phyloP scores from a whole-genome alignment of 1,140 invertebrate genomes.

The Heliconius eleuchia region DNA sequence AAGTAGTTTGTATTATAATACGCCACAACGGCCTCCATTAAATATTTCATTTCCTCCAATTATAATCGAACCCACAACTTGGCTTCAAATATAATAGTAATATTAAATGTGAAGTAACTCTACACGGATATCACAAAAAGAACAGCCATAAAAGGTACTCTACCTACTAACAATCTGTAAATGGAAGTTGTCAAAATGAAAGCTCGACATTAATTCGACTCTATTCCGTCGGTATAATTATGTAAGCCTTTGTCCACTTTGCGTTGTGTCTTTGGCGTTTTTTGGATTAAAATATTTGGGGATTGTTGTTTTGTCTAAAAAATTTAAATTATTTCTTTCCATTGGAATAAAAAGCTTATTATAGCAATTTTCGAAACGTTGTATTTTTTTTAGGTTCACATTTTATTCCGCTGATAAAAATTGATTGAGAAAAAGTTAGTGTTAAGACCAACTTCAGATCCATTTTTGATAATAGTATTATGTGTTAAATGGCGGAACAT shows the following conservation, averaged over 20 bases:
- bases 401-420: too few species aligned
- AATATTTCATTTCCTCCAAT: too few species aligned
- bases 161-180: not conserved
- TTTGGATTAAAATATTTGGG: not conserved
- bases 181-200: constrained; percentile 9
- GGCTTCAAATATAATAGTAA: not conserved
- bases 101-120: not conserved
- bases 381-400: too few species aligned
- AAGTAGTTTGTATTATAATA: too few species aligned
- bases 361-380: too few species aligned
- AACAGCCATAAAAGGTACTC: not conserved
- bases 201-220: constrained; percentile 3
- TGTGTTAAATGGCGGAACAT: too few species aligned
- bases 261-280: not conserved
- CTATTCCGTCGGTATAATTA: not conserved
- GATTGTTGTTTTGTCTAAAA: not conserved
- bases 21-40: too few species aligned
- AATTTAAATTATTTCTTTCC: not conserved
- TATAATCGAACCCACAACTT: not conserved
- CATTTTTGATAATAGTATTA: too few species aligned
- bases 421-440: too few species aligned
- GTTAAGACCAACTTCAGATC: too few species aligned
- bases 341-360: too few species aligned
- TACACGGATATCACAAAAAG: not conserved
- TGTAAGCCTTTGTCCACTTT: constrained; percentile 8